These are phyloP conservation scores for Rostratula benghalensis DNA, from an alignment of 2,113 vertebrate species.

Conservation along the genomic window DNA sequence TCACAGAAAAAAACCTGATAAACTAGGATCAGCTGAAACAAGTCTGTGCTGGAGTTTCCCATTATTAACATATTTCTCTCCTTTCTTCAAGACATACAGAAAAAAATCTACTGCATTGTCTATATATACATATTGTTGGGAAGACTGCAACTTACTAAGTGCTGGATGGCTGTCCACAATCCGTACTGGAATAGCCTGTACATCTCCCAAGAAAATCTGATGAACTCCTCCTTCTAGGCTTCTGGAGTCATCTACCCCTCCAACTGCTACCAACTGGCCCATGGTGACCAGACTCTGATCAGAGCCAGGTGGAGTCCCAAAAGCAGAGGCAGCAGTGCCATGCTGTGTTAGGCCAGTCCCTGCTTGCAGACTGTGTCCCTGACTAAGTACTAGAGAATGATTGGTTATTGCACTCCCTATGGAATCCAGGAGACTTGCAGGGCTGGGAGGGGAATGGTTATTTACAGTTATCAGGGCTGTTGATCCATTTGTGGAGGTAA, in stretches of 20 bases:
- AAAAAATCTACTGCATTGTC: background rate
- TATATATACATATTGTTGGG: background rate
- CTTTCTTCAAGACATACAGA: background rate
- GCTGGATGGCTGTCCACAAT: constrained; percentile 68
- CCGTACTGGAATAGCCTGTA: constrained; percentile 73
- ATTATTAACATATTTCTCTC: background rate
- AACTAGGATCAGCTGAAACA: background rate
- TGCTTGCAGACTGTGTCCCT: constrained; percentile 63
- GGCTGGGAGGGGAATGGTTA: constrained; percentile 50
- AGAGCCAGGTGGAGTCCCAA: constrained; percentile 29
- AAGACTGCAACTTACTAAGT: constrained; percentile 72
- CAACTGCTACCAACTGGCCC: constrained; percentile 71
- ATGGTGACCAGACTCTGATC: constrained; percentile 64
- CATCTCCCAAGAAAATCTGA: constrained; percentile 76
- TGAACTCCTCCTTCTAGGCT: constrained; percentile 61
- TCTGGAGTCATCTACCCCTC: constrained; percentile 53
- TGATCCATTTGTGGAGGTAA: constrained; percentile 70
- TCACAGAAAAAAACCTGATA: background rate
- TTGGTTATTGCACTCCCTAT: constrained; percentile 40
- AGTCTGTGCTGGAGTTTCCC: background rate
- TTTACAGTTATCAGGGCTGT: constrained; percentile 68
- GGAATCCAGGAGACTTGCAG: constrained; percentile 64
- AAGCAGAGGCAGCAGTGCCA: background rate
- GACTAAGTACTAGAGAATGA: constrained; percentile 63
- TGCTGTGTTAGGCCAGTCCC: constrained; percentile 44